Evolutionary conservation across 1,140 invertebrate species (phyloP), one percentile per base, ranked within the genome.

Genomic region (Halotydeus destructor): DNA sequence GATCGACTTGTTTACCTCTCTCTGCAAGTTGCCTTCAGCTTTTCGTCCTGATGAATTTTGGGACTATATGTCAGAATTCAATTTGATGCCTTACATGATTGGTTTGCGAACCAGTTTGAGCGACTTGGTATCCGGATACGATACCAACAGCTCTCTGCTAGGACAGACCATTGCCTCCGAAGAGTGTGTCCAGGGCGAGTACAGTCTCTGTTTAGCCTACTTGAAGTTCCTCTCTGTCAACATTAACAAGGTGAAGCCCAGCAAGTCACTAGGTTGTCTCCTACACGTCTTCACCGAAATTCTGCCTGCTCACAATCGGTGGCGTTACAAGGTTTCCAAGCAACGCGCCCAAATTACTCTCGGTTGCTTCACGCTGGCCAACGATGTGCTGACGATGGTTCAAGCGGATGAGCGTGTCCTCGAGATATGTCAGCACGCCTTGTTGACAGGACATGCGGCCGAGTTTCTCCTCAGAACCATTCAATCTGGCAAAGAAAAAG

Each of bases 241-340:
- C 30, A 46, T 57, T 52, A 52, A 53, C 31, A 50, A 55, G 31
- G 47, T 49, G 3, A 40, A 38, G 21, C 53, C 57, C 35, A 47
- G 53, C 32, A 55, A 54, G 21, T 49, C 60, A 11, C 51, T 55
- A 32, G 54, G 59, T 11, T 51, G 50, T 43, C 35, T 61, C 3
- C 46, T 62, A 32, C 63, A 56, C 45, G 54, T 62, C 16, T 36
- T 60, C 16, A 46, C 53, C 31, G 60, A 64, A 46, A 52, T 65
- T 11, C 63, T 63, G 41, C 60, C 63, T 6, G 52, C 49, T 16
- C 60, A 58, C 48, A 52, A 58, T 28, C 61, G 60, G 46, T 65
- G 62, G 63, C 48, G 55, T 41, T 64, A 58, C 45, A 48, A 50
- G 22, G 44, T 55, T 18, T 43, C 47, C 4, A 44, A 37, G 3